Evolutionary conservation across 1,140 invertebrate genomes (phyloP).

Genomic region (Hylaeus anthracinus): DNA sequence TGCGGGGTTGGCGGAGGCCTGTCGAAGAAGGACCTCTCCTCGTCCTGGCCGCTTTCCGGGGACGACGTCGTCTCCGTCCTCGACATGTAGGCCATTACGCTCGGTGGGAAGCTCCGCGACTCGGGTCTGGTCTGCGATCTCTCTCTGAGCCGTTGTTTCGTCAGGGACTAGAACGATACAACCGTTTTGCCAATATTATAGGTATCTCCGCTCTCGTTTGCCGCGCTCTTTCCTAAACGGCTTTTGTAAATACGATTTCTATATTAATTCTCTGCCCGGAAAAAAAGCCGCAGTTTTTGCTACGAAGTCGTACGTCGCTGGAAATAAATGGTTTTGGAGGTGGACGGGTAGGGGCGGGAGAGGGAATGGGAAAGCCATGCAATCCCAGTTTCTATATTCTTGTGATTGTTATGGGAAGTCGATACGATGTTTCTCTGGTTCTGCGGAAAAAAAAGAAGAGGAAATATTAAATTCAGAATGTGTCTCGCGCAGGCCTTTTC

Average conservation of each 20-base stretch:
- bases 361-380: not conserved
- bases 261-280: not conserved
- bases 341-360: no score
- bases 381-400: not conserved
- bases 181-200: not conserved
- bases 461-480: no score
- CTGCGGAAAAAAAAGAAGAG: not conserved
- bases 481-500: no score
- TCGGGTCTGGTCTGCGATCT: constrained; percentile 68
- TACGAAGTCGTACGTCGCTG: not conserved
- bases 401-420: not conserved
- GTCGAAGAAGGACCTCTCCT: constrained; percentile 77
- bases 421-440: not conserved
- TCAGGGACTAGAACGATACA: constrained; percentile 68
- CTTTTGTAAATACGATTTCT: not conserved
- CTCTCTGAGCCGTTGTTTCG: constrained; percentile 71
- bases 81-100: constrained; percentile 62
- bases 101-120: constrained; percentile 78
- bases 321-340: not conserved
- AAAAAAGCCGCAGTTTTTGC: not conserved
- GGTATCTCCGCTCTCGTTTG: not conserved
- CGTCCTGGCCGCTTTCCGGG: constrained; percentile 62
- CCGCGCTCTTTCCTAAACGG: not conserved
- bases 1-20: constrained; percentile 64
- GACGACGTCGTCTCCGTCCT: constrained; percentile 37